Conservation (phyloP, 2,113 vertebrate species). For the Delphinapterus leucas region DNA sequence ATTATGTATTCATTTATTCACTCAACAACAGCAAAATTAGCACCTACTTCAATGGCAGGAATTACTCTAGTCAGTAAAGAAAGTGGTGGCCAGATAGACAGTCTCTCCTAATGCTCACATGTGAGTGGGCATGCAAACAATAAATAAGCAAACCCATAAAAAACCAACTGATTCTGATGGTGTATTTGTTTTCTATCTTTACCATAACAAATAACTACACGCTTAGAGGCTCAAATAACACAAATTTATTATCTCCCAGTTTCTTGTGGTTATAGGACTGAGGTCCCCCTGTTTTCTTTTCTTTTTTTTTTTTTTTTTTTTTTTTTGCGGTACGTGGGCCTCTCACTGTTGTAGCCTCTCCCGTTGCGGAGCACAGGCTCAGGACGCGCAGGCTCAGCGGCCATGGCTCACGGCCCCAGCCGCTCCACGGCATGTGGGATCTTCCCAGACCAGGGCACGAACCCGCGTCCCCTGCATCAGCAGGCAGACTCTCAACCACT, state of each 20-base stretch:
- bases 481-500: too few relatives aligned
- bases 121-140: not conserved
- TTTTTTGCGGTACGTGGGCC: too few relatives aligned
- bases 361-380: too few relatives aligned
- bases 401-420: too few relatives aligned
- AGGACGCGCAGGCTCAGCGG: too few relatives aligned
- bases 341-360: too few relatives aligned
- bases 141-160: not conserved
- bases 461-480: too few relatives aligned
- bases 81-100: not conserved
- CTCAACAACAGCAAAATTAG: not conserved
- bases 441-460: too few relatives aligned
- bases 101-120: not conserved
- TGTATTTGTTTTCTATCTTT: not conserved
- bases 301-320: too few relatives aligned
- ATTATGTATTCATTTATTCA: not conserved
- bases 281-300: not conserved
- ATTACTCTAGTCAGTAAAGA: not conserved
- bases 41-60: not conserved
- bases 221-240: not conserved
- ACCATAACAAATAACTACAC: not conserved
- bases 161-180: not conserved
- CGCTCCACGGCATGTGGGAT: too few relatives aligned
- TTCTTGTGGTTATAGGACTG: not conserved
- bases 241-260: not conserved